Evolutionary conservation across 2,888 invertebrate species (phyloP).

Genomic region (Pristionchus mayeri): DNA sequence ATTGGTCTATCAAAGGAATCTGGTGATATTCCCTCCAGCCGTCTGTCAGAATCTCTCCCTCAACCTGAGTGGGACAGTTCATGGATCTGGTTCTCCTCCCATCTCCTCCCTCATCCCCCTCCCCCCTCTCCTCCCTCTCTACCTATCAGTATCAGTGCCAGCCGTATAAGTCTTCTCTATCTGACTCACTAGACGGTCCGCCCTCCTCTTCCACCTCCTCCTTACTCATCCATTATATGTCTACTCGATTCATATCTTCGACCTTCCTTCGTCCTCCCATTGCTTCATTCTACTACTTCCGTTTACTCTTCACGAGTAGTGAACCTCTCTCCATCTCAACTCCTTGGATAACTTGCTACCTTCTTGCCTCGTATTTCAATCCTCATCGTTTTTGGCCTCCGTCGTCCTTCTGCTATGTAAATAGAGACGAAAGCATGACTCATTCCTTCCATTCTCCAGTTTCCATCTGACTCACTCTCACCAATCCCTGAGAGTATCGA

Average conservation of each 20-base stretch:
- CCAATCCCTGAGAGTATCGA: background rate
- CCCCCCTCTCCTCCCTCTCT: background rate
- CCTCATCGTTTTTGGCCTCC: background rate
- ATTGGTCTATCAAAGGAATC: background rate
- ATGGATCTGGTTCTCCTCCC: slow-evolving; percentile 29
- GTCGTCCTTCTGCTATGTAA: slow-evolving; percentile 15
- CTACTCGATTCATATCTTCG: background rate
- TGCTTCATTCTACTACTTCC: slow-evolving; percentile 36
- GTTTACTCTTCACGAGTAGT: slow-evolving; percentile 27
- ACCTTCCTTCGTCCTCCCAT: background rate
- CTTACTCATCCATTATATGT: slow-evolving; percentile 18
- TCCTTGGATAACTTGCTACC: slow-evolving; percentile 17
- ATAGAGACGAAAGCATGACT: slow-evolving; percentile 22
- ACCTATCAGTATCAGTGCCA: slow-evolving; percentile 30
- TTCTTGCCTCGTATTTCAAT: slow-evolving; percentile 12
- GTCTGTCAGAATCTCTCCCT: background rate
- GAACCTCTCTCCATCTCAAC: slow-evolving; percentile 47
- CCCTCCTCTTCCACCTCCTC: background rate
- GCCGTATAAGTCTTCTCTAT: slow-evolving; percentile 12
- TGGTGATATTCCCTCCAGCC: background rate
- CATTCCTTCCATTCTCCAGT: background rate
- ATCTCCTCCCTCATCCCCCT: background rate
- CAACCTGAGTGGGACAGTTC: slow-evolving; percentile 28
- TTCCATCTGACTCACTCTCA: background rate
- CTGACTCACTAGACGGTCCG: slow-evolving; percentile 21